Evolutionary conservation across 2,113 vertebrate genomes (phyloP).

Genomic region (Pedionomus torquatus): DNA sequence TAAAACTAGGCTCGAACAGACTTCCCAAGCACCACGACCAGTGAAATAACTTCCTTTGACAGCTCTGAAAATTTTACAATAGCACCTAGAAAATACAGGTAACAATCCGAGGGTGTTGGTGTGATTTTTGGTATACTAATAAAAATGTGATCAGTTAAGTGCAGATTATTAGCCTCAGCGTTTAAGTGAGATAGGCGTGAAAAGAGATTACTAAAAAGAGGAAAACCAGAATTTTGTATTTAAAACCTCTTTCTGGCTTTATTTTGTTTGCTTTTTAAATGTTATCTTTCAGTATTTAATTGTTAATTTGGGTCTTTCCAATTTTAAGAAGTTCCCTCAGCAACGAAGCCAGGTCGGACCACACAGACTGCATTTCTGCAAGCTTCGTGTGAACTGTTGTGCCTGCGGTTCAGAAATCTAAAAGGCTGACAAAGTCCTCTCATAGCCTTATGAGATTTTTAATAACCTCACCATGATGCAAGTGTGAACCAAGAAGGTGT

Average conservation of each 20-base stretch:
- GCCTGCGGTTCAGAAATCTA: not conserved
- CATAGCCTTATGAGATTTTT: not conserved
- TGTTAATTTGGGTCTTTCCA: not conserved
- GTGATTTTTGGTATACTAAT: not conserved
- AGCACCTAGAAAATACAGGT: not conserved
- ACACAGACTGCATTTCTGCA: not conserved
- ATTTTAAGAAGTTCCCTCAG: not conserved
- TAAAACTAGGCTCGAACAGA: not conserved
- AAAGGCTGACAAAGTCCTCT: not conserved
- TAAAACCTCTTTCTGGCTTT: not conserved
- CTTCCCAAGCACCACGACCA: not conserved
- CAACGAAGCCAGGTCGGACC: not conserved
- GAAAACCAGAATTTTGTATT: not conserved
- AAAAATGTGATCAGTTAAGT: not conserved
- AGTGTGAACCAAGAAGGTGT: not conserved
- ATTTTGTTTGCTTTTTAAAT: not conserved
- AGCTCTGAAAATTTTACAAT: not conserved
- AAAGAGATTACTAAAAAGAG: not conserved
- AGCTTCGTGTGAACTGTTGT: not conserved
- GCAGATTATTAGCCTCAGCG: not conserved
- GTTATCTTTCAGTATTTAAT: not conserved
- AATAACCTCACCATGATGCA: not conserved
- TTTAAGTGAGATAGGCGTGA: not conserved
- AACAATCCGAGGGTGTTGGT: not conserved
- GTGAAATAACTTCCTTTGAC: not conserved